Conservation (phyloP, 2,113 vertebrate species). For the Microtus pennsylvanicus region DNA sequence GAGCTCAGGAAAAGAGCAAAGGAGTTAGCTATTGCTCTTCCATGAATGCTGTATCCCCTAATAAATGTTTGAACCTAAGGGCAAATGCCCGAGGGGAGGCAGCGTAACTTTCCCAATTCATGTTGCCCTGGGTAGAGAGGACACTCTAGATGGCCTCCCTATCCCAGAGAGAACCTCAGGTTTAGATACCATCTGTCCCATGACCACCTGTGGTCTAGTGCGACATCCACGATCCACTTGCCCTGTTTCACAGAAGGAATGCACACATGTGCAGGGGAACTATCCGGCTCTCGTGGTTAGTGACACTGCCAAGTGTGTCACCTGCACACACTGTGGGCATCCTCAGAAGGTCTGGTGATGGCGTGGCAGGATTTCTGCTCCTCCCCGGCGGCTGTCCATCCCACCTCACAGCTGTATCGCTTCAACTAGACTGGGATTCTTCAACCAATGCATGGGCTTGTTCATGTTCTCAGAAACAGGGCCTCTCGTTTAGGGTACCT, state of each 20-base stretch:
- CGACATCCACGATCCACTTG: background rate
- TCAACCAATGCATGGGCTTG: background rate
- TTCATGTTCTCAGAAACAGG: background rate
- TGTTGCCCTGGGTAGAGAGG: background rate
- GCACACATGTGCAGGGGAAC: fast-evolving
- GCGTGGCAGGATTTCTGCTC: background rate
- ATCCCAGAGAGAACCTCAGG: background rate
- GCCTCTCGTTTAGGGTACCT: background rate
- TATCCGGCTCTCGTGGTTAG: background rate
- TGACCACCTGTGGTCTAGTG: background rate
- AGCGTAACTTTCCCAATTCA: background rate
- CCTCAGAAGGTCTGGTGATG: background rate
- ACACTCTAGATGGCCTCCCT: background rate
- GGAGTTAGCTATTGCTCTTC: background rate
- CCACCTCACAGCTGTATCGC: background rate
- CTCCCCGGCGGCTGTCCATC: background rate
- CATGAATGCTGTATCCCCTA: background rate
- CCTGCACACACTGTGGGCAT: no score
- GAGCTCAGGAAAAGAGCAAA: background rate
- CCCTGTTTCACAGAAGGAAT: background rate
- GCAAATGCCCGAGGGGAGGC: background rate
- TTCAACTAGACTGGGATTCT: background rate
- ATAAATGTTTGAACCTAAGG: background rate
- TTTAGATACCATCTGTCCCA: background rate
- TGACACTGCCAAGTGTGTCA: no score